phyloP scores from a whole-genome alignment of 1,140 invertebrate genomes.

The Heliconius melpomene region DNA sequence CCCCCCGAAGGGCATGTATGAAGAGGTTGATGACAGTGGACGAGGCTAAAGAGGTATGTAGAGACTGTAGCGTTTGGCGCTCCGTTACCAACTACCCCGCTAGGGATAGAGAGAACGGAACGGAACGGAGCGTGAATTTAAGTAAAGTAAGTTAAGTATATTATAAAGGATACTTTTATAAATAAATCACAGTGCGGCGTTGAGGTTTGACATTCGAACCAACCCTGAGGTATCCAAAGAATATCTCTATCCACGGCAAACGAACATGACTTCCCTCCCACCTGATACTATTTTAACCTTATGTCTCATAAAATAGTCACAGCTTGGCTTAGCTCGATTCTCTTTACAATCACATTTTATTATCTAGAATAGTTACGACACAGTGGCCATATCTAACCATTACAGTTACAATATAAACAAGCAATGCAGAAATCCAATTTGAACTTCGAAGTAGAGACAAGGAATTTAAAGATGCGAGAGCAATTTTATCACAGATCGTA shows the following conservation, averaged over 20 bases:
- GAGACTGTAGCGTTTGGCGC: too few species aligned
- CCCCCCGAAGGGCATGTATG: too few species aligned
- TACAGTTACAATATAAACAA: slow-evolving; percentile 20
- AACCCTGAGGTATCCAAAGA: too few species aligned
- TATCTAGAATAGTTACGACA: slow-evolving; percentile 18
- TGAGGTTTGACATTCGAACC: too few species aligned
- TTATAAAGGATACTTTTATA: too few species aligned
- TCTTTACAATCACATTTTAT: slow-evolving; percentile 29
- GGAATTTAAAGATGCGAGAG: slow-evolving; percentile 14
- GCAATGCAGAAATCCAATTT: slow-evolving; percentile 18
- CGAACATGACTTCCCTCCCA: not conserved
- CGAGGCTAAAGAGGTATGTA: too few species aligned
- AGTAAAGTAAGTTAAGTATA: too few species aligned
- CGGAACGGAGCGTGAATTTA: too few species aligned
- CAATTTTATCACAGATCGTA: slow-evolving; percentile 23
- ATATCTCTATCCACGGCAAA: not conserved
- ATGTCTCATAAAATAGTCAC: slow-evolving; percentile 25
- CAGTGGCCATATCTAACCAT: slow-evolving; percentile 15
- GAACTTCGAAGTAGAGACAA: slow-evolving; percentile 29
- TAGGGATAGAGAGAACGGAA: too few species aligned
- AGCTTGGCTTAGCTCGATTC: slow-evolving; percentile 13
- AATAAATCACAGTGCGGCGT: too few species aligned
- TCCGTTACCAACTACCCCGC: too few species aligned
- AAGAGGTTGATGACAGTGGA: too few species aligned
- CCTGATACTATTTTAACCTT: not conserved